A percentile compares a stretch with the other conserved stretches of the same genome.
phyloP scores from a whole-genome alignment of 2,888 invertebrate species.

The Standfussiana lucernea region DNA sequence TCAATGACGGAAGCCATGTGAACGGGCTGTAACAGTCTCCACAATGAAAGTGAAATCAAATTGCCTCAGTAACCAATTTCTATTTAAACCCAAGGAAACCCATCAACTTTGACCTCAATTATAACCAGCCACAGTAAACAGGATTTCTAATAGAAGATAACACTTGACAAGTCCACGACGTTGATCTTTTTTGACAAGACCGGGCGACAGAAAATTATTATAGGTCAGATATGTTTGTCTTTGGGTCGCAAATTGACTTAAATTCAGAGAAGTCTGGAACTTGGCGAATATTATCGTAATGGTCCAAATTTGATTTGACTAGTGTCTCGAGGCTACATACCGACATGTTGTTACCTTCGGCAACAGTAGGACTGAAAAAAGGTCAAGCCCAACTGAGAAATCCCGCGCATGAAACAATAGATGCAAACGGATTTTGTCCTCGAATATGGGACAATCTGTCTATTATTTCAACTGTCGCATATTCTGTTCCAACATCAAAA shows the following conservation, averaged over 20 bases:
- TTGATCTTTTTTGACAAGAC: conserved; percentile 39
- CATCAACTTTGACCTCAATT: conserved; percentile 42
- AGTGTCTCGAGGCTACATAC: background rate
- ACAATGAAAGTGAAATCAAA: conserved; percentile 4
- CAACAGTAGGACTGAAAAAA: background rate
- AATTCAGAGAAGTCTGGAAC: background rate
- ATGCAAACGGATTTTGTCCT: too few species aligned
- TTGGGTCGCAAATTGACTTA: background rate
- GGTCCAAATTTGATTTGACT: background rate
- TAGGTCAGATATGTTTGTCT: background rate
- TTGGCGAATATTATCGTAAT: background rate
- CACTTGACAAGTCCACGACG: conserved; percentile 26
- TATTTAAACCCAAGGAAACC: conserved; percentile 10
- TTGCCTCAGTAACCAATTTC: background rate
- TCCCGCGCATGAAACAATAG: too few species aligned
- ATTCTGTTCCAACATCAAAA: background rate
- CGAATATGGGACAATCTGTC: background rate
- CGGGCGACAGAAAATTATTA: conserved; percentile 1
- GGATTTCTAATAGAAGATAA: conserved; percentile 47
- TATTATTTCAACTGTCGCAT: background rate
- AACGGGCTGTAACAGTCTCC: background rate
- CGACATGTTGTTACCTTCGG: background rate
- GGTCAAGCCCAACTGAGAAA: background rate
- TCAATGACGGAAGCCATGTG: too few species aligned
- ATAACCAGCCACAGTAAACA: conserved; percentile 33